Evolutionary conservation across 1,140 invertebrate genomes (phyloP), one percentile per base, ranked within the genome.

Genomic region (Rhyzopertha dominica): DNA sequence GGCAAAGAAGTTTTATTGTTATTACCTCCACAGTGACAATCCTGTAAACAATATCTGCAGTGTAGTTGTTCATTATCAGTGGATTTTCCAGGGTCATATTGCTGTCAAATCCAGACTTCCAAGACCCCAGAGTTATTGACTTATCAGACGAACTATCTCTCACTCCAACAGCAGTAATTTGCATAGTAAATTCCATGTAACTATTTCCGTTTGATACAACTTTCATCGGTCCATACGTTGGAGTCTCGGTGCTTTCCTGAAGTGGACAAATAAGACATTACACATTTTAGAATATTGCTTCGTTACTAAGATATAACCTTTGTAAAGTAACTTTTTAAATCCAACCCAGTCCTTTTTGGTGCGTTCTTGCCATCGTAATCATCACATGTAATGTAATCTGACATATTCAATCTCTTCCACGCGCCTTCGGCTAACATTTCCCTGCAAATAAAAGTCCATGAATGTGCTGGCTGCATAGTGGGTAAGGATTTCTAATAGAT

Each of bases 331-430:
- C 61, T 65, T 42, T 61, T 62, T 10, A 74, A 42, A 48, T 73
- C 62, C 13, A 74, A 47, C 34, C 63, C 62, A 16, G 55, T 43
- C 17, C 64, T 44, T 42, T 56, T 53, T 2, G 83, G 82, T 17
- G 79, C 79, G 63, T 81, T 84, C 40, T 80, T 80, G 9, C 79
- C 80, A 56, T 82, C 79, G 58, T 85, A 89, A 12, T 83, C 79
- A 53, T 88, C 81, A 56, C 85, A 90, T 23, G 74, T 78, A 24
- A 85, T 77, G 60, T 85, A 86, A 59, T 76, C 75, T 16, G 62
- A 59, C 2, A 13, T 47, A 56, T 81, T 79, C 52, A 81, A 76
- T 46, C 73, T 72, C 37, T 79, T 79, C 84, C 85, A 87, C 43
- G 76, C 76, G 14, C 78, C 80, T 39, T 74, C 71, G 43, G 80